phyloP scores from a whole-genome alignment of 2,797 vertebrate genomes.

The Paedocypris micromegethes region DNA sequence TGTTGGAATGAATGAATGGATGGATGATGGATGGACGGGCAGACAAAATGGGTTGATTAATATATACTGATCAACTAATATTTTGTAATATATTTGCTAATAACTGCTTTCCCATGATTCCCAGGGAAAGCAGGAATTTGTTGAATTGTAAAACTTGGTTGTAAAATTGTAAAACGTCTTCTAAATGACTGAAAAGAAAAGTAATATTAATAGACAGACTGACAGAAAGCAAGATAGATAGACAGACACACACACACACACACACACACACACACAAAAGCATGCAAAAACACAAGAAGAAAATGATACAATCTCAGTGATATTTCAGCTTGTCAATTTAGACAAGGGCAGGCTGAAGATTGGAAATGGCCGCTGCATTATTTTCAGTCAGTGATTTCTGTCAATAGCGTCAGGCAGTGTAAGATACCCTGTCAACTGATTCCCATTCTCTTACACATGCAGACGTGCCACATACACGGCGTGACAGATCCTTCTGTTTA shows the following conservation, averaged over 20 bases:
- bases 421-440: constrained; percentile 32
- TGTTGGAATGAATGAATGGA: no score
- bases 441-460: constrained; percentile 27
- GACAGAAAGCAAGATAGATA: no score
- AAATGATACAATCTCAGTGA: constrained; percentile 15
- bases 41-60: no score
- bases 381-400: constrained; percentile 43
- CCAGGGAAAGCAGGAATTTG: no score
- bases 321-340: constrained; percentile 35
- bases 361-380: constrained; percentile 34
- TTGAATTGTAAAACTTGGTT: no score
- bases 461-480: constrained; percentile 8
- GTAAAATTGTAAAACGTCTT: no score
- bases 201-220: no score
- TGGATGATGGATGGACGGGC: no score
- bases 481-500: constrained; percentile 20
- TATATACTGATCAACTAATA: no score
- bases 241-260: not conserved
- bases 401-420: constrained; percentile 36
- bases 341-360: constrained; percentile 29
- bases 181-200: no score
- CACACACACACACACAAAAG: constrained; percentile 19
- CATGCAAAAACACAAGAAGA: constrained; percentile 21
- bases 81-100: no score
- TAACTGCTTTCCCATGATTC: no score